A percentile compares a stretch with the other conserved stretches of the same genome.
These are phyloP conservation scores for Orbicella faveolata DNA, from an alignment of 64 coral and sea anemone species.

Conservation along the genomic window DNA sequence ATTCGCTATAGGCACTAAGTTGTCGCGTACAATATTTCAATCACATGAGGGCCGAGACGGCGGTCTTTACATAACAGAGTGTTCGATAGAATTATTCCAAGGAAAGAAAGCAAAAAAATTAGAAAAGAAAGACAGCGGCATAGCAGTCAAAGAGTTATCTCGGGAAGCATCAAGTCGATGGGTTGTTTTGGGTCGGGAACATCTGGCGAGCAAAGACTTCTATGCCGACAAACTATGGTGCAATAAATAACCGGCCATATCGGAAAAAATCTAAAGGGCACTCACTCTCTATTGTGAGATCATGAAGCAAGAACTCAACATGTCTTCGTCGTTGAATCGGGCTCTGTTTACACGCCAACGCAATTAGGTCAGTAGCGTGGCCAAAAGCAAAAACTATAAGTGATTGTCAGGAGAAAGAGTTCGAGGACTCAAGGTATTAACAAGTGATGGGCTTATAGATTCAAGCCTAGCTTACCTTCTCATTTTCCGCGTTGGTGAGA, in stretches of 20 bases:
- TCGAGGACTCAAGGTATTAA: too few relatives aligned
- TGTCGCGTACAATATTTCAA: neutral
- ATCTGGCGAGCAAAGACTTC: slow-evolving; percentile 13
- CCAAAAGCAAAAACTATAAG: neutral
- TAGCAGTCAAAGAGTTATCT: neutral
- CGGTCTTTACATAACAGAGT: neutral
- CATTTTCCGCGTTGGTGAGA: slow-evolving; percentile 30
- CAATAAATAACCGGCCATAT: slow-evolving; percentile 19
- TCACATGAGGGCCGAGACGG: neutral
- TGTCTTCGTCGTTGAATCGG: neutral
- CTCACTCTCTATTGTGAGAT: neutral
- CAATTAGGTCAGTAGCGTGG: neutral
- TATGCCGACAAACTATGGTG: neutral
- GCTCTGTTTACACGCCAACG: neutral
- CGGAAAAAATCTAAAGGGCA: slow-evolving; percentile 25
- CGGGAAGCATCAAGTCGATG: neutral
- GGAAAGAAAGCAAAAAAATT: neutral
- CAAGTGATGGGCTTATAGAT: neutral
- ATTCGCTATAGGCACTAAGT: neutral
- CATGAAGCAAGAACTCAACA: neutral
- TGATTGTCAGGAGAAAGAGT: neutral
- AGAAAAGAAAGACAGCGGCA: neutral
- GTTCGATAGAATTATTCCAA: neutral
- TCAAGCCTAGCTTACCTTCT: slow-evolving; percentile 27
- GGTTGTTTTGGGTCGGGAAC: neutral